A percentile compares a stretch with the other conserved stretches of the same genome.
These are phyloP conservation scores for Tenebrosternarchus preto DNA, from an alignment of 2,113 vertebrate species.

Conservation along the genomic window DNA sequence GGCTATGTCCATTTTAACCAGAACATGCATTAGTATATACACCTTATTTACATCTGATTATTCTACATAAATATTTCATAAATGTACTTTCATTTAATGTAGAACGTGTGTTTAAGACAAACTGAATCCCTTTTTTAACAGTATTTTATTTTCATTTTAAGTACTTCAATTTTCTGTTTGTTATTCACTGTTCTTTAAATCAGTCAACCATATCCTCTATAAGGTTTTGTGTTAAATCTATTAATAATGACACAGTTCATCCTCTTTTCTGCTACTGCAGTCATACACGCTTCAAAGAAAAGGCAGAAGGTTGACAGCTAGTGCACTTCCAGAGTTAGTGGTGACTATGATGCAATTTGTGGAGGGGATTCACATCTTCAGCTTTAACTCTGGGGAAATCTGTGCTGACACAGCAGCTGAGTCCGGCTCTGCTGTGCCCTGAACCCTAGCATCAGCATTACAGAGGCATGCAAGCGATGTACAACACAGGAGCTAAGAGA, in stretches of 20 bases:
- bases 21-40: no score
- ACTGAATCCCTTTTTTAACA: not conserved
- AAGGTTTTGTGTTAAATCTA: not conserved
- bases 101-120: not conserved
- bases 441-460: slow-evolving; percentile 64
- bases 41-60: no score
- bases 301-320: slow-evolving; percentile 20
- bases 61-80: no score
- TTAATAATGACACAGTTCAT: not conserved
- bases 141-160: not conserved
- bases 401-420: slow-evolving; percentile 62
- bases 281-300: slow-evolving; percentile 45
- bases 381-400: slow-evolving; percentile 50
- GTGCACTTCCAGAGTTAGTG: slow-evolving; percentile 38
- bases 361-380: slow-evolving; percentile 46
- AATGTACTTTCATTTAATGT: no score
- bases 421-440: slow-evolving; percentile 3
- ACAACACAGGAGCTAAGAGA: slow-evolving; percentile 51
- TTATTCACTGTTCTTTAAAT: not conserved
- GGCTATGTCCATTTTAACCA: no score
- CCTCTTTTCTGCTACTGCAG: slow-evolving; percentile 35
- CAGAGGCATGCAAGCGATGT: slow-evolving; percentile 40
- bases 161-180: not conserved
- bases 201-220: slow-evolving; percentile 7
- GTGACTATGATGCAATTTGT: slow-evolving; percentile 42